Evolutionary conservation across 2,113 vertebrate species (phyloP), one percentile per base, ranked within the genome.

Genomic region (Grallaria varia): DNA sequence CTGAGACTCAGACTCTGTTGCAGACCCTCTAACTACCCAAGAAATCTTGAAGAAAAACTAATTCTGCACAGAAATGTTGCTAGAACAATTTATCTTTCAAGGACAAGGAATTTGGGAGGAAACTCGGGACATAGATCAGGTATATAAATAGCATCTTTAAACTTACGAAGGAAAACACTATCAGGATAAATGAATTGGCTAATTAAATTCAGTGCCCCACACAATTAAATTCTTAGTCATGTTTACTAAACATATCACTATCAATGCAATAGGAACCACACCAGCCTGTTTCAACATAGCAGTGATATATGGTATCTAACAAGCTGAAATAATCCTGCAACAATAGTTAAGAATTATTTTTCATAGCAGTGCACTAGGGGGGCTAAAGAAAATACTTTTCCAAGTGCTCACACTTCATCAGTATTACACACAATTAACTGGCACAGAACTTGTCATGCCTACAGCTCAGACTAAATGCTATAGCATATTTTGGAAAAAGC

Each of bases 191-290:
- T 88, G 68, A 72, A 75, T 69, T 94, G 80, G 47, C 74, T 88
- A 94, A 91, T 92, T 87, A 87, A 93, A 96, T 89, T 82, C 64
- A 66, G 31, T 35, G 30, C 42, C 49, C 45, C 59, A 52, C 39
- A 60, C 50, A 89, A 93, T 67, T 84, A 79, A 89, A 90, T 91
- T 93, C 59, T 59, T 78, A 66, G 52, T 84, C 64, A 45, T 25
- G 2, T 95, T 95, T 80, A 87, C 67, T 72, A 81, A 92, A 75
- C 59, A 23, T 64, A 72, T 27, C 42, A 25, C 59, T 78, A 73
- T 56, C 52, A n/a, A 28, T 49, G 30, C 80, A 89, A 89, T 25
- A 84, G 76, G 71, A 95, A 72, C 56, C 56, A 87, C 69, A 69
- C 68, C 76, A 89, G 69, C 24, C 79, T 6, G 1, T 78, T 82